These are phyloP conservation scores for Synergus laeviventris DNA, from an alignment of 2,888 invertebrate genomes.

Conservation along the genomic window DNA sequence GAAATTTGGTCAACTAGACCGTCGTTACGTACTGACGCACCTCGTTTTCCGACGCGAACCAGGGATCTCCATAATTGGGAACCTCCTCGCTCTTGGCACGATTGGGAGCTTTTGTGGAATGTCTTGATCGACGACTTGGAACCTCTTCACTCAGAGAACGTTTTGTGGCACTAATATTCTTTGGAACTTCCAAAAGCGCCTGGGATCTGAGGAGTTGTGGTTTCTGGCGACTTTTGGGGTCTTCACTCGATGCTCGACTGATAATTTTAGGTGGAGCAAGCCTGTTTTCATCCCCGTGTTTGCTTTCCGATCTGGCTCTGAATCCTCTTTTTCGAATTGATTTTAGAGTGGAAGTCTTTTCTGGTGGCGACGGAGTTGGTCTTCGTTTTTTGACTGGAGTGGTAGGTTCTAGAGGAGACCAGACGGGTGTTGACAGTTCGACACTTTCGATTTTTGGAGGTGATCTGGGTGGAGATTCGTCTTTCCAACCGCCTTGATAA, in stretches of 20 bases:
- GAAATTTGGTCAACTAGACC: conserved; percentile 57
- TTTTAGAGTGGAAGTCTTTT: conserved; percentile 58
- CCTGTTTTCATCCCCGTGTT: conserved; percentile 57
- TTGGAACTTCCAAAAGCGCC: conserved; percentile 70
- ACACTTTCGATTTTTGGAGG: conserved; percentile 60
- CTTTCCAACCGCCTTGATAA: conserved; percentile 74
- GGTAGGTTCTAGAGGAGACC: conserved; percentile 65
- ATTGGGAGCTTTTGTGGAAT: conserved; percentile 63
- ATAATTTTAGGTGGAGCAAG: conserved; percentile 57
- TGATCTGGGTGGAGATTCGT: conserved; percentile 69
- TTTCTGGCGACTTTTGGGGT: conserved; percentile 65
- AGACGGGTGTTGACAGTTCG: conserved; percentile 66
- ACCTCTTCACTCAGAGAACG: conserved; percentile 73
- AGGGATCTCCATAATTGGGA: conserved; percentile 67
- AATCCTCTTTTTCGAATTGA: conserved; percentile 61
- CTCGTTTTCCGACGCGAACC: conserved; percentile 67
- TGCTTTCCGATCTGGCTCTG: conserved; percentile 63
- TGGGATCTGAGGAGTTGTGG: conserved; percentile 69
- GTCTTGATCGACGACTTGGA: conserved; percentile 64
- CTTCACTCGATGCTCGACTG: conserved; percentile 68
- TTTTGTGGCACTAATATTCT: conserved; percentile 64
- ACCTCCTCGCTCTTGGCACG: conserved; percentile 73
- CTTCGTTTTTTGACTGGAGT: conserved; percentile 51
- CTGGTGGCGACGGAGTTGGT: conserved; percentile 58
- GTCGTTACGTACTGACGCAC: conserved; percentile 73